Evolutionary conservation across 2,888 invertebrate species (phyloP).

Genomic region (Lampropteryx suffumata): DNA sequence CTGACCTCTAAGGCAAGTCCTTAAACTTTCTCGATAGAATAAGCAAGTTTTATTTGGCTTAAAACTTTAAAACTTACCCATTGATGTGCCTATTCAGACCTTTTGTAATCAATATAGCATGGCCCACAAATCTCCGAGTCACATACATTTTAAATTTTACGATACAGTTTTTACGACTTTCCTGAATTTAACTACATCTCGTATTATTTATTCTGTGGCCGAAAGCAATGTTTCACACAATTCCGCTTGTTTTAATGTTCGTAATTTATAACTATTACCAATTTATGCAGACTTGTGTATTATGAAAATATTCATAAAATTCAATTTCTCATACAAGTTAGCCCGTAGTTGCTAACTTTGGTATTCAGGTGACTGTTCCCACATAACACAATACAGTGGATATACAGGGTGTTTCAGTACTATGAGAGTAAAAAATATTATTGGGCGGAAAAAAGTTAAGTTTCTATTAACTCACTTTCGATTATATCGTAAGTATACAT

Average conservation of each 20-base stretch:
- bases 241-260: conserved; percentile 15
- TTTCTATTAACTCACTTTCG: too few relatives aligned
- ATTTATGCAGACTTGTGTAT: conserved; percentile 28
- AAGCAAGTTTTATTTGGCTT: too few relatives aligned
- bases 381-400: conserved; percentile 51
- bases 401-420: conserved; percentile 6
- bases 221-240: conserved; percentile 2
- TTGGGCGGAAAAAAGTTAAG: too few relatives aligned
- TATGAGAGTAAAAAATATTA: too few relatives aligned
- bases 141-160: conserved; percentile 22
- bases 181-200: conserved; percentile 10
- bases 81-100: neutral
- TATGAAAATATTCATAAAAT: conserved; percentile 51
- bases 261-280: conserved; percentile 28
- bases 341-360: conserved; percentile 53
- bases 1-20: too few relatives aligned
- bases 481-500: too few relatives aligned
- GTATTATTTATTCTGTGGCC: conserved; percentile 8
- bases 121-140: conserved; percentile 2
- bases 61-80: too few relatives aligned
- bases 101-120: conserved; percentile 11
- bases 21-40: too few relatives aligned
- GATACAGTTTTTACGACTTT: conserved; percentile 19
- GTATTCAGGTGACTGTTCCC: conserved; percentile 73
- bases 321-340: conserved; percentile 26